Conservation (phyloP, 2,888 invertebrate genomes). For the Schizaphis graminum region DNA sequence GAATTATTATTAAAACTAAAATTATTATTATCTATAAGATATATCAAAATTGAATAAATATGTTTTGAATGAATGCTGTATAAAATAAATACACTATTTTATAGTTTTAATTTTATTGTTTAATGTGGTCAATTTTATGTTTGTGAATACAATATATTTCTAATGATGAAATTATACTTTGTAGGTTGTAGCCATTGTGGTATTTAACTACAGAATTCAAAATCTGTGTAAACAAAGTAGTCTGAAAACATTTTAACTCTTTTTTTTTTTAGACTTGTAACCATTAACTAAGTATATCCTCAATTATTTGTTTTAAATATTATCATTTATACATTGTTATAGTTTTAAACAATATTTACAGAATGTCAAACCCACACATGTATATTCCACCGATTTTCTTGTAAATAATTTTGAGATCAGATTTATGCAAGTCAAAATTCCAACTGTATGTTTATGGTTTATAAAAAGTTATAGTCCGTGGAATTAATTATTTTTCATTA, state of each 20-base stretch:
- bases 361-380: too few species aligned
- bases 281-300: not conserved
- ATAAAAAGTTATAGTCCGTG: too few species aligned
- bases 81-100: not conserved
- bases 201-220: not conserved
- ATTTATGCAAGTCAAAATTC: not conserved
- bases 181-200: not conserved
- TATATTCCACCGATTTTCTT: not conserved
- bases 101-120: not conserved
- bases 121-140: not conserved
- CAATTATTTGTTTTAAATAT: not conserved
- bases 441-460: too few species aligned
- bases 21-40: not conserved
- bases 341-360: not conserved
- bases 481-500: too few species aligned
- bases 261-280: not conserved
- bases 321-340: not conserved
- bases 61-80: not conserved
- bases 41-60: not conserved
- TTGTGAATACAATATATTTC: not conserved
- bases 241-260: not conserved
- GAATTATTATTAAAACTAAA: not conserved
- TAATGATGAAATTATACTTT: not conserved
- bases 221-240: not conserved
- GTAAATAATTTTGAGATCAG: not conserved